Evolutionary conservation across 2,797 vertebrate species (phyloP), one percentile per base, ranked within the genome.

Genomic region (Neomorphus geoffroyi): DNA sequence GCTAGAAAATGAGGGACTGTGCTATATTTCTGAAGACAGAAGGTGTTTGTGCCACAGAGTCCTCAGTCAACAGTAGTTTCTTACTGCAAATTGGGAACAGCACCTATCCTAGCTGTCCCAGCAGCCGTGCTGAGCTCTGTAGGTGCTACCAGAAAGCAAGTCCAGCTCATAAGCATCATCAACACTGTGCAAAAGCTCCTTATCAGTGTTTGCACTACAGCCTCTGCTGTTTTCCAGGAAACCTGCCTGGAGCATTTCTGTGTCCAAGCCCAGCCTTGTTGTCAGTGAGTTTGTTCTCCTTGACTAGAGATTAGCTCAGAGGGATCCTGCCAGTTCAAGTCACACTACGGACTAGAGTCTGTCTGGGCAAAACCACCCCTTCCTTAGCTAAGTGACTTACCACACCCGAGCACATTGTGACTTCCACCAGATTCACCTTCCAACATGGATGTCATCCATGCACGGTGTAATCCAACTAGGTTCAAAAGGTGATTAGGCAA

Each of bases 271-370:
- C 86, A 79, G 86, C 30, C 61, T 57, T 45, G 75, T 26, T 73
- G 61, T 54, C 80, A 39, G 27, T 0, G 1, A 70, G 77, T 92
- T 73, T 81, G 71, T 78, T 82, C 72, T 92, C 35, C 86, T n/a
- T 54, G 67, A 35, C 56, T 74, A 60, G 72, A 64, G 72, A 89
- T 56, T 23, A 60, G 57, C 90, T 89, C 72, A 50, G 77, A 74
- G 81, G 78, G 77, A 56, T 79, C 35, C 81, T 82, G 81, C 72
- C 90, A 70, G 56, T 60, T 89, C 51, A 9, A 46, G 81, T 54
- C 81, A 39, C 41, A 3, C 56, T 5, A 11, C 0, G 23, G 81
- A 50, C 15, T 4, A n/a, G 66, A 7, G n/a, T 43, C 46, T 28
- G 27, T 48, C 66, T 64, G 81, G 45, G 22, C 30, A 65, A 53